phyloP scores from a whole-genome alignment of 2,797 vertebrate genomes.

The Enteromius radiatus region DNA sequence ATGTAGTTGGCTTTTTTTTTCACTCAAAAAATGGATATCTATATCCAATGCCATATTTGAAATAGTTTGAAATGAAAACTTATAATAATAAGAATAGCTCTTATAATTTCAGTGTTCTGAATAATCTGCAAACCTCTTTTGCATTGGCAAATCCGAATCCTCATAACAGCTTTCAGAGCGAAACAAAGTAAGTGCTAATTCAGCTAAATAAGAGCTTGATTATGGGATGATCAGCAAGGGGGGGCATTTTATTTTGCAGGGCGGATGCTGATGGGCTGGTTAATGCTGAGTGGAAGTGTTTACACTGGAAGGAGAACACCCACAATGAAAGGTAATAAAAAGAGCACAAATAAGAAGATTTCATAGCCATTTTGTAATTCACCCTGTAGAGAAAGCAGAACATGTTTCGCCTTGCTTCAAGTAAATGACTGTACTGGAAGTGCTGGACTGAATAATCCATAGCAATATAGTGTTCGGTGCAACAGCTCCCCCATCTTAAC shows the following conservation, averaged over 20 bases:
- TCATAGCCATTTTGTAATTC: slow-evolving; percentile 24
- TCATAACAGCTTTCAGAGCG: background rate
- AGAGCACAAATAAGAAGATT: slow-evolving; percentile 28
- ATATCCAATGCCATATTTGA: background rate
- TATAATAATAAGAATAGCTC: background rate
- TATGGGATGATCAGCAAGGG: slow-evolving; percentile 14
- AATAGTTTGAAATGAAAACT: background rate
- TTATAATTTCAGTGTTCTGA: background rate
- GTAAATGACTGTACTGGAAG: slow-evolving; percentile 34
- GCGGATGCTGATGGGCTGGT: slow-evolving; percentile 17
- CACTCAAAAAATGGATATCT: background rate
- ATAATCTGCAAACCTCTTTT: background rate
- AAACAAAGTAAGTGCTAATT: slow-evolving; percentile 23
- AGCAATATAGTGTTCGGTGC: slow-evolving; percentile 49
- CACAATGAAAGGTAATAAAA: slow-evolving; percentile 5
- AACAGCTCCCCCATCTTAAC: slow-evolving; percentile 56
- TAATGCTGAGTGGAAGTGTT: slow-evolving; percentile 9
- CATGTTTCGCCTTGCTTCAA: background rate
- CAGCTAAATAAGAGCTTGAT: slow-evolving; percentile 16
- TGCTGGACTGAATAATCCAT: slow-evolving; percentile 35
- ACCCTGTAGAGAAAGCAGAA: slow-evolving; percentile 24
- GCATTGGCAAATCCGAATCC: background rate
- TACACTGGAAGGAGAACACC: slow-evolving; percentile 4
- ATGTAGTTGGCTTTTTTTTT: no score
- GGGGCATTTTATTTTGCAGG: slow-evolving; percentile 19